Percentiles rank a stretch among this genome's conserved stretches.
phyloP scores from a whole-genome alignment of 2,888 invertebrate genomes.

The Serripes groenlandicus region DNA sequence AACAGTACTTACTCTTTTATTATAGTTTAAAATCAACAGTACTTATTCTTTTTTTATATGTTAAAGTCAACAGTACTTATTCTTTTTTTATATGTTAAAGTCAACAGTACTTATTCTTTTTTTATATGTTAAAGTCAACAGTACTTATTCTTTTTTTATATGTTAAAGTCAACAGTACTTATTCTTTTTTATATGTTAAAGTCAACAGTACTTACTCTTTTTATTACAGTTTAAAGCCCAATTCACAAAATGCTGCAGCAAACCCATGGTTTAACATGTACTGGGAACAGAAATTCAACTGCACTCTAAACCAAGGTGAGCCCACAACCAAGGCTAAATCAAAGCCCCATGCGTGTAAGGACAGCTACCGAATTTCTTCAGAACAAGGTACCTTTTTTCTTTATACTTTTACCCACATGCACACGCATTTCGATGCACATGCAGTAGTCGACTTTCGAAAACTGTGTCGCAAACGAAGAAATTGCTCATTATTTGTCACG shows the following conservation, averaged over 20 bases:
- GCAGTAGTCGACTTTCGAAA: neutral
- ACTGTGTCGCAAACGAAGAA: neutral
- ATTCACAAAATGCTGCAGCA: constrained; percentile 2
- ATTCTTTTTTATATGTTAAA: too few species aligned
- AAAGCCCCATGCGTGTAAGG: neutral
- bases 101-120: too few species aligned
- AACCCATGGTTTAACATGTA: constrained; percentile 88
- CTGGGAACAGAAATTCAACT: constrained; percentile 87
- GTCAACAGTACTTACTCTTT: too few species aligned
- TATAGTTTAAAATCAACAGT: too few species aligned
- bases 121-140: too few species aligned
- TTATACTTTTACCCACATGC: neutral
- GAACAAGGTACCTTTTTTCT: neutral
- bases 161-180: too few species aligned
- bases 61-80: too few species aligned
- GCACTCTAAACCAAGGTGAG: constrained; percentile 36
- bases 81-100: too few species aligned
- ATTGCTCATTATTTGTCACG: too few species aligned
- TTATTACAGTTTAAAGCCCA: constrained; percentile 36
- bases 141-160: too few species aligned
- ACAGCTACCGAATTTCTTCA: neutral
- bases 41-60: too few species aligned
- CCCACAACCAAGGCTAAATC: neutral
- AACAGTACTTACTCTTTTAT: too few species aligned
- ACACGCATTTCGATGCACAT: neutral